These are phyloP conservation scores for Polyergus mexicanus DNA, from an alignment of 1,140 invertebrate genomes.

Conservation along the genomic window DNA sequence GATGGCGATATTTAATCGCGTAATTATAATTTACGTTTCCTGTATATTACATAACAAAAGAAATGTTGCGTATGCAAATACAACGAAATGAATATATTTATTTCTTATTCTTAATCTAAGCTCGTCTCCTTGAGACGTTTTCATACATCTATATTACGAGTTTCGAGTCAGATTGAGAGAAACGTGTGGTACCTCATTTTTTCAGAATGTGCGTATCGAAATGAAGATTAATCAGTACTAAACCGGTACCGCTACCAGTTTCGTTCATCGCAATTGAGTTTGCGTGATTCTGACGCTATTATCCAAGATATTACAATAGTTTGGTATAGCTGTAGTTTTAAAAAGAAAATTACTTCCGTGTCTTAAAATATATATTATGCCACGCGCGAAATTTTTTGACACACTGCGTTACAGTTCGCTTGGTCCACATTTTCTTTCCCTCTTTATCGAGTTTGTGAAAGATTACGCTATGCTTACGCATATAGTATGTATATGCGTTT, in stretches of 20 bases:
- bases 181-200: background rate
- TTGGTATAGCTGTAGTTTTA: too few relatives aligned
- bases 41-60: slow-evolving; percentile 74
- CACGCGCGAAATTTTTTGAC: too few relatives aligned
- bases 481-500: too few relatives aligned
- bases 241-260: background rate
- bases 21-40: slow-evolving; percentile 72
- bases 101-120: slow-evolving; percentile 51
- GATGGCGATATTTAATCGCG: slow-evolving; percentile 47
- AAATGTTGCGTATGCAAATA: slow-evolving; percentile 80
- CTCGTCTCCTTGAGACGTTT: background rate
- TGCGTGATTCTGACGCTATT: background rate
- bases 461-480: background rate
- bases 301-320: too few relatives aligned
- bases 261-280: background rate
- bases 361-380: background rate
- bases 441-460: background rate
- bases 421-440: slow-evolving; percentile 7
- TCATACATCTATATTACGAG: background rate
- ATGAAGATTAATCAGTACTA: background rate
- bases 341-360: too few relatives aligned
- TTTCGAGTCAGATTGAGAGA: background rate
- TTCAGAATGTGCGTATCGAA: background rate
- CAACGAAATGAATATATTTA: slow-evolving; percentile 69
- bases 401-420: background rate